Base-by-base conservation (phyloP, 2,113 vertebrate genomes). In the Candoia aspera region DNA sequence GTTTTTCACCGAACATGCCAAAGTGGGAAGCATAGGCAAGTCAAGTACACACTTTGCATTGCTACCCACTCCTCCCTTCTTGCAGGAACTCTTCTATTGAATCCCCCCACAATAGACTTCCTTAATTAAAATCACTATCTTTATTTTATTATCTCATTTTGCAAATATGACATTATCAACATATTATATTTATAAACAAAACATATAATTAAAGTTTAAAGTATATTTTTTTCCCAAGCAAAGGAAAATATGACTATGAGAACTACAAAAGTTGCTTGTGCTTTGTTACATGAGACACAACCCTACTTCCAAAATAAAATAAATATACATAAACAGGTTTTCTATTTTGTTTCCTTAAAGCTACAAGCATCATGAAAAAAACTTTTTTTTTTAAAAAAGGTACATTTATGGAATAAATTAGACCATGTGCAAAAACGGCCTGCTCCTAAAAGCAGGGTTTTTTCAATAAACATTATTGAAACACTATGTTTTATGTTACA, bases 401-500 rank as follows among this genome's bases (percentile, higher is more conserved):
- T 49, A 49, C 21, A 26, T 24, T 84, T 84, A 87, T 4, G 23
- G n/a, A 19, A 11, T 42, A 37, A 42, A 79, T 37, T n/a, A 29
- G n/a, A n/a, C 29, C n/a, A 68, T n/a, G 13, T 8, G 64, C 42
- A 68, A 29, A 26, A 9, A 3, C 21, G 6, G 4, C 46, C 49
- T 53, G 6, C 55, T 21, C 13, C 53, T 33, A 0, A 88, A 53
- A 24, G 55, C 37, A 0, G 54, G 0, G 57, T 2, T 53, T 2
- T 53, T 6, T 29, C 0, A 1, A 19, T 55, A 29, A 54, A 19
- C 1, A 64, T 26, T n/a, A 53, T n/a, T 42, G 17, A 85, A 83
- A 60, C 6, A 54, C 19, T 37, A 29, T 90, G 29, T 2, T 91
- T 87, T 79, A 23, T 88, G 59, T 90, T 53, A 8, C 93, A 98